Conservation (phyloP, 2,888 invertebrate species). For the Stenodera caucasica region DNA sequence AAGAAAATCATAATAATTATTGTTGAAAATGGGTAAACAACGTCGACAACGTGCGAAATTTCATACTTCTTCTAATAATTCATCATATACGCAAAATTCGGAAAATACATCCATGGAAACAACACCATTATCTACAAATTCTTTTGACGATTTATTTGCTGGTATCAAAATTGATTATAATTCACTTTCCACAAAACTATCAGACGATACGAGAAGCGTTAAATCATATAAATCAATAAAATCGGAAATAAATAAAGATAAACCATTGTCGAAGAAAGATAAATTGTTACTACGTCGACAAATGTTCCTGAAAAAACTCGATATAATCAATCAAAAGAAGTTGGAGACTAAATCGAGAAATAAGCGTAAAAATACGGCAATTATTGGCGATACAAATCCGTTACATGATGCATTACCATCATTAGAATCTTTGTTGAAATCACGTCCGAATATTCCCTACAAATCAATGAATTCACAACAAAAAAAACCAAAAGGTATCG, state of each 20-base stretch:
- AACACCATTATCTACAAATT: neutral
- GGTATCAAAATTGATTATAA: constrained; percentile 37
- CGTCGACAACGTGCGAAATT: neutral
- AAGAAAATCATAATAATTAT: neutral
- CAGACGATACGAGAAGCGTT: constrained; percentile 43
- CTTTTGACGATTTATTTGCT: constrained; percentile 35
- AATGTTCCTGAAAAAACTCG: constrained; percentile 45
- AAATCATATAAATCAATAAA: constrained; percentile 47
- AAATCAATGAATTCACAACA: constrained; percentile 10
- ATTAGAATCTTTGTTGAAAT: constrained; percentile 42
- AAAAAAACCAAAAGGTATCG: constrained; percentile 39
- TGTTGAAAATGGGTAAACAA: neutral
- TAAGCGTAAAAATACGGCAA: constrained; percentile 42
- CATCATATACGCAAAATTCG: neutral
- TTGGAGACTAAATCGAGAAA: constrained; percentile 41
- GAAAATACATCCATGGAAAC: neutral
- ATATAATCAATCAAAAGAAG: constrained; percentile 42
- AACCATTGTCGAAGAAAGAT: constrained; percentile 45
- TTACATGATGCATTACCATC: constrained; percentile 49
- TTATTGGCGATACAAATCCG: constrained; percentile 47
- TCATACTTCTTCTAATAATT: neutral
- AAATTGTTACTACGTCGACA: constrained; percentile 45
- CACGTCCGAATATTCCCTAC: constrained; percentile 19
- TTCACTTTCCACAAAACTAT: constrained; percentile 32
- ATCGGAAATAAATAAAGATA: constrained; percentile 36